Evolutionary conservation across 2,888 invertebrate species (phyloP), one percentile per base, ranked within the genome.

Genomic region (Xestia ashworthii): DNA sequence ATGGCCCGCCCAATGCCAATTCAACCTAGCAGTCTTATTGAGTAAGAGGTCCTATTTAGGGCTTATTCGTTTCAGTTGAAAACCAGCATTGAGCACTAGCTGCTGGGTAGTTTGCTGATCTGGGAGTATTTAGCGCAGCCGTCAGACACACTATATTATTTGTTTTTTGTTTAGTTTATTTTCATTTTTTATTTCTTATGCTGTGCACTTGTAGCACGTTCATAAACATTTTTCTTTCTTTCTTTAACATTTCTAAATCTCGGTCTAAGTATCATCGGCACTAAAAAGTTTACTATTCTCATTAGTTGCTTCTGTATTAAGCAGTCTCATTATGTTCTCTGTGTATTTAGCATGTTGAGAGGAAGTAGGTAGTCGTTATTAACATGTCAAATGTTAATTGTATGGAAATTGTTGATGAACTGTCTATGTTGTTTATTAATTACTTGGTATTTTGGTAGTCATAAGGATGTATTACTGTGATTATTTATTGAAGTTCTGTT

Each of bases 361-460:
- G 93, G 93, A 92, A 92, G 91, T 89, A 83, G 73, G 91, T 88
- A 83, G 73, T 86, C 83, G 89, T 86, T 93, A 93, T 92, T 92
- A 92, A 91, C 89, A 87, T 88, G 85, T 91, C 92, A 90, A n/a
- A 90, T 89, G 89, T 91, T 93, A 93, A 94, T 94, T 92, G 90
- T 91, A 90, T 87, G 87, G 84, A 87, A 90, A 91, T 71, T 76
- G 84, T 88, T 83, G 71, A 88, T 58, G 66, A 81, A 58, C 74
- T 78, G 32, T n/a, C 64, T 81, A 50, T 74, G 75, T 83, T 77
- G 60, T 71, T 19, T 81, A 73, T n/a, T 64, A 60, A 81, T 60
- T 67, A 60, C 50, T 81, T 65, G 14, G 14, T 74, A 66, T 78
- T 81, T 79, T 74, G 66, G 22, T 44, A 66, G 16, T 25, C 48